phyloP scores from a whole-genome alignment of 2,888 invertebrate genomes.

The Trichogramma dendrolimi region DNA sequence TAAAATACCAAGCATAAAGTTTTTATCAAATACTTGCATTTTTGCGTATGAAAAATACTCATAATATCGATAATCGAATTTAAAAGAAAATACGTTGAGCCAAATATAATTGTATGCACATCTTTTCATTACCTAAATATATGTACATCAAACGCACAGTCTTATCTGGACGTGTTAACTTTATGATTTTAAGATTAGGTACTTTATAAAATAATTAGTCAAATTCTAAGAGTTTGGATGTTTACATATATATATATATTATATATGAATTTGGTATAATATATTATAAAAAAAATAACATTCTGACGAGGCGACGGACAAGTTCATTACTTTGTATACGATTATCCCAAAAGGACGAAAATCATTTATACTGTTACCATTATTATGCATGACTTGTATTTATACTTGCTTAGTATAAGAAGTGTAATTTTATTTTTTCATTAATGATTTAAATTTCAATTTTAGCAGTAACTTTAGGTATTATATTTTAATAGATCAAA shows the following conservation, averaged over 20 bases:
- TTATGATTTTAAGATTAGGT: no score
- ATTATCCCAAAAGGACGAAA: constrained; percentile 16
- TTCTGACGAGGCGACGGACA: constrained; percentile 37
- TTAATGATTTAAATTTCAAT: no score
- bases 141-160: constrained; percentile 48
- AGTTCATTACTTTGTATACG: constrained; percentile 14
- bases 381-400: no score
- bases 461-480: no score
- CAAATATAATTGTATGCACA: constrained; percentile 23
- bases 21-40: not conserved
- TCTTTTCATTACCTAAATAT: constrained; percentile 35
- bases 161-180: constrained; percentile 41
- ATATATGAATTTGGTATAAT: constrained; percentile 43
- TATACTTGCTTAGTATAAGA: no score
- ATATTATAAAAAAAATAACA: constrained; percentile 32
- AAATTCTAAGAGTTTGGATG: not conserved
- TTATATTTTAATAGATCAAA: no score
- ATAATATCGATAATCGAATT: no score
- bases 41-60: not conserved
- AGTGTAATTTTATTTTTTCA: no score
- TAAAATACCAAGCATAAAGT: not conserved
- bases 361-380: not conserved
- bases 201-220: constrained; percentile 20
- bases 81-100: constrained; percentile 32
- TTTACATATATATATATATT: constrained; percentile 9